phyloP scores from a whole-genome alignment of 64 coral and sea anemone species.

The Orbicella faveolata region DNA sequence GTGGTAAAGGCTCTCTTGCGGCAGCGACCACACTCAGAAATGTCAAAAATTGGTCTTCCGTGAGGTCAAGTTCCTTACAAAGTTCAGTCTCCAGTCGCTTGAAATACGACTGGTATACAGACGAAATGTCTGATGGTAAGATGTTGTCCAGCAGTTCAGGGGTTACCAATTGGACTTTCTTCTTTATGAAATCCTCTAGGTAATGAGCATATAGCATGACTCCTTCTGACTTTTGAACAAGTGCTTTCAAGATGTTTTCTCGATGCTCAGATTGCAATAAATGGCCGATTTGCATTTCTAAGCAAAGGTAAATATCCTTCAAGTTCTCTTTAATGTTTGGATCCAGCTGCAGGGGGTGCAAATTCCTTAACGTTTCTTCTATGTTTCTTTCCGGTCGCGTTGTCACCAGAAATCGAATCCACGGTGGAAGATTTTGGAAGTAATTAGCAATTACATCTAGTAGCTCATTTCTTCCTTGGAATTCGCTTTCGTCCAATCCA shows the following conservation, averaged over 20 bases:
- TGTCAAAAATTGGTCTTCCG: background rate
- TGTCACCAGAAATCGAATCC: slow-evolving; percentile 33
- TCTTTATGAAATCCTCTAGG: too few species aligned
- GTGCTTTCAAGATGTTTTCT: too few species aligned
- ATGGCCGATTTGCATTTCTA: too few species aligned
- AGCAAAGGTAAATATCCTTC: background rate
- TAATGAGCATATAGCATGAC: too few species aligned
- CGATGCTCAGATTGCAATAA: too few species aligned
- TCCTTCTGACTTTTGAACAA: too few species aligned
- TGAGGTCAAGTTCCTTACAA: too few species aligned
- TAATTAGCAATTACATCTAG: slow-evolving; percentile 12
- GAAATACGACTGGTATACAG: too few species aligned
- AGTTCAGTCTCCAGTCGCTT: too few species aligned
- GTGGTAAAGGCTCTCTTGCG: slow-evolving; percentile 17
- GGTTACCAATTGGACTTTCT: too few species aligned
- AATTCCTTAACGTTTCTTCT: background rate
- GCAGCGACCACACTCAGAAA: slow-evolving; percentile 40
- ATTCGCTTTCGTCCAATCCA: slow-evolving; percentile 33
- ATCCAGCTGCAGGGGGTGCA: background rate
- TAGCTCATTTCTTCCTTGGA: slow-evolving; percentile 10
- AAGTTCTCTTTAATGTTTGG: background rate
- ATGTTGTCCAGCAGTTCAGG: too few species aligned
- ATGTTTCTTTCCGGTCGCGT: slow-evolving; percentile 43
- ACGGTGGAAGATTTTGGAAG: slow-evolving; percentile 9
- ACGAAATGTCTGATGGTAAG: too few species aligned